phyloP scores from a whole-genome alignment of 2,113 vertebrate species.

The Fregata magnificens region DNA sequence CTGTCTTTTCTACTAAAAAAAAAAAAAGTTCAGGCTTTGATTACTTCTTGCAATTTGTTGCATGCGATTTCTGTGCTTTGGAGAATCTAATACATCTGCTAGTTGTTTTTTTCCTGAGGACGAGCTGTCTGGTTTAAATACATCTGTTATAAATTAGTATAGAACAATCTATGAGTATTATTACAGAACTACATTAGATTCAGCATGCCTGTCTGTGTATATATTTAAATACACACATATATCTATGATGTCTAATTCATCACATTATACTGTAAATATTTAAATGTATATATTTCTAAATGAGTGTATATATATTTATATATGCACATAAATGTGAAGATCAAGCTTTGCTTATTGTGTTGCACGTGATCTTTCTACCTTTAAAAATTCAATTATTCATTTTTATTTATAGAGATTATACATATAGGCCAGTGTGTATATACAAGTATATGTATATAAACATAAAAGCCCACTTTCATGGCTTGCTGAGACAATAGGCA shows the following conservation, averaged over 20 bases:
- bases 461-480: not conserved
- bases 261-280: not conserved
- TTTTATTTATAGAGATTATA: not conserved
- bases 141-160: not conserved
- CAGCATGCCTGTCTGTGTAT: not conserved
- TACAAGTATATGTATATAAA: not conserved
- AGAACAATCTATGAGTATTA: not conserved
- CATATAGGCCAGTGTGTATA: not conserved
- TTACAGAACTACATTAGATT: not conserved
- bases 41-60: constrained; percentile 40
- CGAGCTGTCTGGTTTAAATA: not conserved
- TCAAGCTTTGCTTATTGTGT: not conserved
- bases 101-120: not conserved
- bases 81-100: constrained; percentile 6
- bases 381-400: not conserved
- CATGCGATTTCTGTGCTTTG: not conserved
- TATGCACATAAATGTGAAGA: not conserved
- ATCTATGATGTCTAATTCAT: not conserved
- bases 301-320: not conserved
- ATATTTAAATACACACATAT: not conserved
- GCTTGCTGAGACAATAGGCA: constrained; percentile 36
- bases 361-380: not conserved
- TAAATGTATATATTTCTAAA: not conserved
- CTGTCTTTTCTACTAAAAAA: not conserved
- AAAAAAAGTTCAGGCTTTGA: not conserved